Conservation (phyloP, 2,113 vertebrate species). For the Riparia riparia region DNA sequence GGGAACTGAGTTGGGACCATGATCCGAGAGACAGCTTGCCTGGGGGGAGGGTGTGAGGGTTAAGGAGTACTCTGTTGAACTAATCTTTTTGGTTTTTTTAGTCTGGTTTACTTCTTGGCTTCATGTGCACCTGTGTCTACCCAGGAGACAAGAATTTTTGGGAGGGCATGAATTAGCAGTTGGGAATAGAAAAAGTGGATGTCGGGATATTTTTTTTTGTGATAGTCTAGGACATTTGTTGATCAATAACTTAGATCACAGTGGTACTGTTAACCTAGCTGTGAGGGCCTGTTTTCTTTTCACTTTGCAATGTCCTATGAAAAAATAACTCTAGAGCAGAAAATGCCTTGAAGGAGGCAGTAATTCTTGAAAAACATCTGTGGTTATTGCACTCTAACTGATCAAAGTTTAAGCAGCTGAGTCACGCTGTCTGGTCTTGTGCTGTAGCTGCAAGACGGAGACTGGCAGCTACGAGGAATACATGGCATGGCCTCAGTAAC, state of each 20-base stretch:
- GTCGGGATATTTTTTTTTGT: background rate
- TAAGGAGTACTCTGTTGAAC: accelerated
- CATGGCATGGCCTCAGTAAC: background rate
- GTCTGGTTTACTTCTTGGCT: background rate
- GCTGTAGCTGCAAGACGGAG: background rate
- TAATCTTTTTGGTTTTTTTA: too few species aligned
- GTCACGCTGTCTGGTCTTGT: background rate
- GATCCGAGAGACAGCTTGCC: background rate
- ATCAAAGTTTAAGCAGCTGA: background rate
- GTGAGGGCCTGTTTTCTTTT: background rate
- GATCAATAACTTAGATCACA: background rate
- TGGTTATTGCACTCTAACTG: background rate
- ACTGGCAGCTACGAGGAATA: background rate
- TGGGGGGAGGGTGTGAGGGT: too few species aligned
- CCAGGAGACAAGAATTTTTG: background rate
- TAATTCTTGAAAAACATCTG: background rate
- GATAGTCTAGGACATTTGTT: background rate
- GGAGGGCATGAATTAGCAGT: background rate
- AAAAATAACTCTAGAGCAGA: background rate
- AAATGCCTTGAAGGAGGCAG: background rate
- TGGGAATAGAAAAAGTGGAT: background rate
- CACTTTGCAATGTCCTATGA: background rate
- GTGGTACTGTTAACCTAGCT: background rate
- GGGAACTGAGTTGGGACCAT: accelerated
- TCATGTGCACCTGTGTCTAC: accelerated